Base-by-base conservation (phyloP, 2,113 vertebrate genomes). In the Polypterus bichir region DNA sequence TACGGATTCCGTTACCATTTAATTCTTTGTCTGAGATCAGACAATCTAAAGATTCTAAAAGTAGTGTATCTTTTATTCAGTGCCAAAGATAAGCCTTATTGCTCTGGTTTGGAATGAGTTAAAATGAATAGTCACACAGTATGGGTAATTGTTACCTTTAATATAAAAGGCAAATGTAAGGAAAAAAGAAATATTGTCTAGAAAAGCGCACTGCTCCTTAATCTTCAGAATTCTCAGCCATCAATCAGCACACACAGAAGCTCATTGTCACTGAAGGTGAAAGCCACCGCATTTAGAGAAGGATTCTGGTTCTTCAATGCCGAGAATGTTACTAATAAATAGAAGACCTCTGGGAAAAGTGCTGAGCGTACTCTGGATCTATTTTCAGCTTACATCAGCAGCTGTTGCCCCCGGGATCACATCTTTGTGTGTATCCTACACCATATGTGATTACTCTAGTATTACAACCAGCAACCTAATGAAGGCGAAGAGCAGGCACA, bases 361-460 rank as follows among this genome's bases (percentile, higher is more conserved):
- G 91, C 93, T 93, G 91, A 93, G 89, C 81, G 65, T 77, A 89
- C 72, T 71, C 83, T 83, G 87, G 88, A 87, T 92, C 89, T 89
- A 91, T 93, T 95, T 98, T 91, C 89, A 93, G 92, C 91, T 87
- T 85, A 86, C 84, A 91, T 94, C 92, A 97, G 90, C 93, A 97
- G 92, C 88, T 89, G 88, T 86, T 86, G 88, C 86, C 89, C 86
- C 86, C 81, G 85, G 88, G 88, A 89, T 86, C 80, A 73, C 83
- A 87, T 90, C 88, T 89, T 89, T 82, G 87, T 84, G 79, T 84
- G 81, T 82, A 84, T 81, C 80, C 88, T 84, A 77, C 83, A 81
- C 90, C 91, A 91, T 89, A 91, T 93, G 91, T 88, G 91, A 94
- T 92, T 87, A 90, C 85, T 86, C 80, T 81, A 81, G 82, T 74